Percentiles rank a stretch among this genome's conserved stretches.
These are phyloP conservation scores for Tenebrio molitor DNA, from an alignment of 1,140 invertebrate species.

Conservation along the genomic window DNA sequence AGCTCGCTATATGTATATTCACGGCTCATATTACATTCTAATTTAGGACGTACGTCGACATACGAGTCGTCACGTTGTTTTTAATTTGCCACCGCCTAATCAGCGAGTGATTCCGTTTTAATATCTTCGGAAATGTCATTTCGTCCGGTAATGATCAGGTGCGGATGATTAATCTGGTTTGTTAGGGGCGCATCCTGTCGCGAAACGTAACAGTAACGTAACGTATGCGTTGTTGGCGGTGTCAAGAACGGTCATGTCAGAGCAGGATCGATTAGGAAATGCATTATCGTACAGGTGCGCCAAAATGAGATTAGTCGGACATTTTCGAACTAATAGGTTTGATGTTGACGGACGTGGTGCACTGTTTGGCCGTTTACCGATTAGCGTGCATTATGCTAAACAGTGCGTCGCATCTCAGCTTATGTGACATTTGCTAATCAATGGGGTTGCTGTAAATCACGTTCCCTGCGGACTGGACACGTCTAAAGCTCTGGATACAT, in stretches of 20 bases:
- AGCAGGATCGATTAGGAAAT: slow-evolving; percentile 39
- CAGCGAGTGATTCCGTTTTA: slow-evolving; percentile 25
- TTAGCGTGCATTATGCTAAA: slow-evolving; percentile 64
- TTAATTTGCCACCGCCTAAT: too few relatives aligned
- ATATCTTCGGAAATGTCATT: background rate
- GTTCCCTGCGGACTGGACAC: slow-evolving; percentile 57
- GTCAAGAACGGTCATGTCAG: slow-evolving; percentile 39
- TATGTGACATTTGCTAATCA: slow-evolving; percentile 63
- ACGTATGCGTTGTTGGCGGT: slow-evolving; percentile 25
- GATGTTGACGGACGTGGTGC: slow-evolving; percentile 59
- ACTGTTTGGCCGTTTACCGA: slow-evolving; percentile 60
- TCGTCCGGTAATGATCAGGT: too few relatives aligned
- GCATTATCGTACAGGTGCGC: slow-evolving; percentile 42
- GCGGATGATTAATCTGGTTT: slow-evolving; percentile 16
- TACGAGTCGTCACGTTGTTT: too few relatives aligned
- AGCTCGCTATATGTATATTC: slow-evolving; percentile 49
- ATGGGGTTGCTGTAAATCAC: slow-evolving; percentile 62
- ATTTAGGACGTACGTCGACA: background rate
- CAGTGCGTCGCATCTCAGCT: slow-evolving; percentile 60
- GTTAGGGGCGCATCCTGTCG: too few relatives aligned
- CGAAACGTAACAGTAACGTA: too few relatives aligned
- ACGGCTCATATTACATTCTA: slow-evolving; percentile 19
- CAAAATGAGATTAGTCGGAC: slow-evolving; percentile 53
- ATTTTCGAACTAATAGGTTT: slow-evolving; percentile 59
- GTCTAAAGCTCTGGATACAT: slow-evolving; percentile 58